Percentiles rank a stretch among this genome's conserved stretches.
Conservation (phyloP, 2,797 vertebrate species). For the Rousettus madagascariensis region DNA sequence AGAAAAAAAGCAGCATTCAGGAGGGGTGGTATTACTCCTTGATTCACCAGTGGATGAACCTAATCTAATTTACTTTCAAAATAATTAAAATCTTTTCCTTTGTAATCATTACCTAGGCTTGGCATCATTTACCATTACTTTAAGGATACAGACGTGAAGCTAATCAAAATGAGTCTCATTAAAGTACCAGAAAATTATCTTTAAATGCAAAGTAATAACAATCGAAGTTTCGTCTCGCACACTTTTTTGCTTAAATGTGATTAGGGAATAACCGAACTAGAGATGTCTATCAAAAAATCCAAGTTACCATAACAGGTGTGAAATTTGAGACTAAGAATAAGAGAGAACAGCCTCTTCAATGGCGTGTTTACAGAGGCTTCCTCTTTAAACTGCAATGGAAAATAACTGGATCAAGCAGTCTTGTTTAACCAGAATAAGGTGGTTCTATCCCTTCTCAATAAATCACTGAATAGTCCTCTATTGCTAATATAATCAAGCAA, state of each 20-base stretch:
- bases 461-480: neutral
- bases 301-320: slow-evolving; percentile 10
- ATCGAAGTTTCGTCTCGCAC: neutral
- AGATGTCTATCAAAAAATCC: slow-evolving; percentile 43
- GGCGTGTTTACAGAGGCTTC: neutral
- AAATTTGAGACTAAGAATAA: slow-evolving; percentile 46
- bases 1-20: neutral
- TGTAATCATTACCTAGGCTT: slow-evolving; percentile 10
- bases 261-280: slow-evolving; percentile 21
- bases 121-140: slow-evolving; percentile 25
- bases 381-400: neutral
- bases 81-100: slow-evolving; percentile 8
- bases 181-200: slow-evolving; percentile 24
- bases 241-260: slow-evolving; percentile 41
- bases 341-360: neutral
- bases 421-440: neutral
- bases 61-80: slow-evolving; percentile 48
- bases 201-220: slow-evolving; percentile 21
- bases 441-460: neutral
- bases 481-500: neutral
- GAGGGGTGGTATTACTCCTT: neutral
- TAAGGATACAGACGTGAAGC: neutral
- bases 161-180: slow-evolving; percentile 35
- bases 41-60: neutral
- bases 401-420: neutral